Conservation (phyloP, 1,140 invertebrate species). For the Lepidurus couesii region DNA sequence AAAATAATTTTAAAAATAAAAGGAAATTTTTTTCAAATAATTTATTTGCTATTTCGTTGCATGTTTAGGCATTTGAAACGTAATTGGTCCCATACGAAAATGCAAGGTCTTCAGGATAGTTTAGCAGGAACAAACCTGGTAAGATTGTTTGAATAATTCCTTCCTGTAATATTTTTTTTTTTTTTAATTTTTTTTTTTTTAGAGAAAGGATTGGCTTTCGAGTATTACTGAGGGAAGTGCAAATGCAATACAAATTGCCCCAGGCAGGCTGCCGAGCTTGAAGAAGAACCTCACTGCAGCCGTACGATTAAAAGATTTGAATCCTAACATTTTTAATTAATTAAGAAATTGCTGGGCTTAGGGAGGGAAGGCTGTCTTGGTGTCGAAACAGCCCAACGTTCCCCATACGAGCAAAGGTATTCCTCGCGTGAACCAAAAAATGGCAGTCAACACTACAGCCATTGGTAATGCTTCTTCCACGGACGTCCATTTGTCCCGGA, state of each 20-base stretch:
- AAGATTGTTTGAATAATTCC: background rate
- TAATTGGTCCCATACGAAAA: conserved; percentile 56
- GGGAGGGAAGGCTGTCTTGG: background rate
- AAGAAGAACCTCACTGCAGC: background rate
- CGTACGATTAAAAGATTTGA: background rate
- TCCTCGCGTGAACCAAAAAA: background rate
- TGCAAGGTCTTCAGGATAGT: background rate
- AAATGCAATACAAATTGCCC: background rate
- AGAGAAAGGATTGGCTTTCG: background rate
- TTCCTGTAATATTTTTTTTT: background rate
- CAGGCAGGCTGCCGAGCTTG: background rate
- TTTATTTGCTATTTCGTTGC: conserved; percentile 24
- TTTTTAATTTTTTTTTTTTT: conserved; percentile 19
- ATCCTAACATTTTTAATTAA: background rate
- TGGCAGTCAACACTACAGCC: background rate
- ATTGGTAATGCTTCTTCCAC: background rate
- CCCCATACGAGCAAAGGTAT: conserved; percentile 1
- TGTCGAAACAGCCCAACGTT: background rate
- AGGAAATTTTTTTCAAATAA: background rate
- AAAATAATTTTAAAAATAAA: no score
- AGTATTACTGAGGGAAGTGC: background rate
- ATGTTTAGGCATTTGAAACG: conserved; percentile 54
- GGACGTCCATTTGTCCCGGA: background rate
- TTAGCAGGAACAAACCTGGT: background rate
- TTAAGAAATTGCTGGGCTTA: background rate